These are phyloP conservation scores for Ptilorrhoa leucosticta DNA, from an alignment of 2,113 vertebrate species.

Conservation along the genomic window DNA sequence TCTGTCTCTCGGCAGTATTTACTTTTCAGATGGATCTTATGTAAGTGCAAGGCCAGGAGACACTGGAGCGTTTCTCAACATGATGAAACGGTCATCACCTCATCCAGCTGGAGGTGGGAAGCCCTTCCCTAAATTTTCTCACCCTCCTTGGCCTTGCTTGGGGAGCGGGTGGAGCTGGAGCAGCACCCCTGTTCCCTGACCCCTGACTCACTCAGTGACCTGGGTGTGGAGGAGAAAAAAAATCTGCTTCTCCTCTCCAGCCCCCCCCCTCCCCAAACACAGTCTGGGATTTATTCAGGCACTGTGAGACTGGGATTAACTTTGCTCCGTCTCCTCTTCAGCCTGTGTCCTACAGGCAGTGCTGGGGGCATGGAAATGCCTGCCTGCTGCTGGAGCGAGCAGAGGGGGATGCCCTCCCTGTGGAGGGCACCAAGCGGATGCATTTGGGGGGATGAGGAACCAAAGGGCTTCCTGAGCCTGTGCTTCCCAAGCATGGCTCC, in stretches of 20 bases:
- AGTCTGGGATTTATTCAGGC: neutral
- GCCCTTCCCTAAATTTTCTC: conserved; percentile 43
- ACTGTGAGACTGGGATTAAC: neutral
- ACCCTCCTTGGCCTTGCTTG: conserved; percentile 5
- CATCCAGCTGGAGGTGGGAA: conserved; percentile 39
- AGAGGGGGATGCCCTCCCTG: neutral
- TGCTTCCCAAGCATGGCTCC: neutral
- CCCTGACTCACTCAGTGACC: conserved; percentile 22
- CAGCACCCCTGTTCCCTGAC: neutral
- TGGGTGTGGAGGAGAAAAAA: conserved; percentile 28
- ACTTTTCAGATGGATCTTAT: neutral
- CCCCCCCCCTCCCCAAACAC: neutral
- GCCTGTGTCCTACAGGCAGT: neutral
- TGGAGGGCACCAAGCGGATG: neutral
- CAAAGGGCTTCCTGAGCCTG: neutral
- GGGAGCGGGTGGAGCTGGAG: conserved; percentile 33
- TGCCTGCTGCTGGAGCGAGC: neutral
- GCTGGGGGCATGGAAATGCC: neutral
- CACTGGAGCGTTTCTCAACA: neutral
- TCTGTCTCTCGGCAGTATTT: neutral
- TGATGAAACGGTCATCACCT: neutral
- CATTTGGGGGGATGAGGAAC: rapidly evolving
- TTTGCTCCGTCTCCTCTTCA: neutral
- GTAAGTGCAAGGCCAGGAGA: neutral
- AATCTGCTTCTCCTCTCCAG: neutral